These are phyloP conservation scores for Calephelis nemesis DNA, from an alignment of 1,140 invertebrate species.

Conservation along the genomic window DNA sequence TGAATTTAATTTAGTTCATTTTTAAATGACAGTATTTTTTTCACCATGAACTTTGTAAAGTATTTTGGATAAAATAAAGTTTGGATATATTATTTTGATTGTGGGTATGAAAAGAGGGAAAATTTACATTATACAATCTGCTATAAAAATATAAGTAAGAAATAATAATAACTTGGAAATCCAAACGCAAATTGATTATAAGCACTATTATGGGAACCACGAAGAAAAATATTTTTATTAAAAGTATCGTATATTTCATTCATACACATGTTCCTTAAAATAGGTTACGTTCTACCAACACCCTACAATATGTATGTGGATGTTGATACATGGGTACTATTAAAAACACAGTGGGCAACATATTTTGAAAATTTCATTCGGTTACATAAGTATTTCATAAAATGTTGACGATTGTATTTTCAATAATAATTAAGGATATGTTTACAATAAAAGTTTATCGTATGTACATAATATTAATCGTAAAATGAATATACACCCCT, in stretches of 20 bases:
- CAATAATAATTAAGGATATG: not conserved
- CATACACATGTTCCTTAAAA: constrained; percentile 65
- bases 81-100: no score
- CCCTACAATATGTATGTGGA: constrained; percentile 52
- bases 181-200: no score
- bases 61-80: no score
- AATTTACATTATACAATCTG: no score
- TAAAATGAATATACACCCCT: constrained; percentile 11
- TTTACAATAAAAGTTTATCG: constrained; percentile 6
- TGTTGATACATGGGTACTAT: constrained; percentile 45
- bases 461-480: constrained; percentile 12
- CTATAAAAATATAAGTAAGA: no score
- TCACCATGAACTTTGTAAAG: no score
- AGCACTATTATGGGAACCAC: no score
- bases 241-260: constrained; percentile 68
- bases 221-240: constrained; percentile 32
- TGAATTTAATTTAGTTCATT: no score
- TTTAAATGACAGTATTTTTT: no score
- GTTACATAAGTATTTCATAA: not conserved
- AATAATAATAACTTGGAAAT: no score
- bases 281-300: constrained; percentile 73
- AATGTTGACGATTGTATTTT: constrained; percentile 1
- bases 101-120: no score
- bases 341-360: constrained; percentile 37
- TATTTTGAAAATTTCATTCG: constrained; percentile 8